Base-by-base conservation (phyloP, 1,140 invertebrate genomes). In the Doryteuthis pealeii region DNA sequence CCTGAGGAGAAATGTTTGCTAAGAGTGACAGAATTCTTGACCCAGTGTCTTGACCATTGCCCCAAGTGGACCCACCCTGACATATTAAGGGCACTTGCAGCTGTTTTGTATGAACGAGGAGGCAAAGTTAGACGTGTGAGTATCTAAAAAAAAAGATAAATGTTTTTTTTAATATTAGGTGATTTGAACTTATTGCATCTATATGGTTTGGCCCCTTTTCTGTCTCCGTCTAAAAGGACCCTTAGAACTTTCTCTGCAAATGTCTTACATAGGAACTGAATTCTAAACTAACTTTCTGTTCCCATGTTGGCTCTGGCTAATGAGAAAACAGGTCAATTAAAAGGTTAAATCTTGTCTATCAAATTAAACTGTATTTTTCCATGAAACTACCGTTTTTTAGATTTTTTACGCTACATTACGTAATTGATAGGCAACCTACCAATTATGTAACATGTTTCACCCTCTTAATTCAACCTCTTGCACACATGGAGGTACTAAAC, bases 31-130 rank as follows among this genome's bases (percentile, higher is more conserved):
- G 81, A 84, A 26, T 88, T 83, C 76, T 65, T 87, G 15, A 75
- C 86, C 4, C 72, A 79, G 31, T 83, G 80, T 14, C 31, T 87
- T 26, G 76, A 82, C 68, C 73, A 74, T 40, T 84, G 85, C 78
- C 78, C 79, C 65, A 66, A 74, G 1, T 86, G 83, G 80, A 76
- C 80, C 10, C 66, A 74, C n/a, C 45, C 80, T 28, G 80, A 87
- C n/a, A 77, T 84, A 32, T 77, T 87, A 2, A 58, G 76, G 54
- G 81, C 87, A 14, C 70, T 87, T 12, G 80, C 81, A n/a, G 82
- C 83, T 33, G 73, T 87, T 3, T 72, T 87, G 22, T 86, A 87
- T 78, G 83, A 84, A 75, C 83, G 85, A 77, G 77, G 77, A 43
- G 76, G 78, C 22, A 79, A 71, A 58, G 70, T 87, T 65, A 66